Evolutionary conservation across 2,888 invertebrate genomes (phyloP).

Genomic region (Diarsia dahlii): DNA sequence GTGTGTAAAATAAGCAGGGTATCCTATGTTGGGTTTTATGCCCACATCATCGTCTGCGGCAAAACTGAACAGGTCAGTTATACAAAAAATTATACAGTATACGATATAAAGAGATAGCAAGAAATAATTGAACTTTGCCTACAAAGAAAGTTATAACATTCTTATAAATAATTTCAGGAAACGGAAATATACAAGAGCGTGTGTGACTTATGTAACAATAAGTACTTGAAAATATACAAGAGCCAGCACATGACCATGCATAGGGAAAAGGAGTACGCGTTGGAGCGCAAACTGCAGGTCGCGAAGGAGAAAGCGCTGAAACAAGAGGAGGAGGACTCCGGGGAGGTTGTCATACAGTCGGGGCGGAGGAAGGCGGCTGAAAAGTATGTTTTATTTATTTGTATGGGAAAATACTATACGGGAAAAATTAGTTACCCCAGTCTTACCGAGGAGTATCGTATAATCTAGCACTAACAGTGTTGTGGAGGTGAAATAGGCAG

Average conservation of each 20-base stretch:
- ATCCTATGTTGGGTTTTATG: constrained; percentile 89
- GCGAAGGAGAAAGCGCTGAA: constrained; percentile 66
- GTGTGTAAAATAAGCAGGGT: constrained; percentile 85
- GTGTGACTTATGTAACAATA: constrained; percentile 89
- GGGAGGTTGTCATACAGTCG: constrained; percentile 43
- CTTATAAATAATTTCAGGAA: constrained; percentile 79
- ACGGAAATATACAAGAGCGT: constrained; percentile 83
- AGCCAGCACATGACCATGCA: constrained; percentile 90
- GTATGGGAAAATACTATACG: no score
- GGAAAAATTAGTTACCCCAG: no score
- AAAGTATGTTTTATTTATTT: constrained; percentile 73
- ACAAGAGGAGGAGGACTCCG: constrained; percentile 43
- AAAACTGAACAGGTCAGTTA: constrained; percentile 88
- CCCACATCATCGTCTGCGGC: constrained; percentile 91
- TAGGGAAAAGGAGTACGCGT: constrained; percentile 74
- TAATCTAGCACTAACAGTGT: no score
- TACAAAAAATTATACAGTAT: neutral
- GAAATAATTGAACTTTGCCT: neutral
- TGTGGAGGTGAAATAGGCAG: no score
- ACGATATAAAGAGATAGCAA: neutral
- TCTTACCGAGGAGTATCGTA: no score
- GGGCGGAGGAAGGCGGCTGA: constrained; percentile 80
- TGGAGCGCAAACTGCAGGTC: constrained; percentile 65
- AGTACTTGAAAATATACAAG: constrained; percentile 90
- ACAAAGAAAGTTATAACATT: neutral